These are phyloP conservation scores for Onychostoma macrolepis DNA, from an alignment of 2,113 vertebrate species.

Conservation along the genomic window DNA sequence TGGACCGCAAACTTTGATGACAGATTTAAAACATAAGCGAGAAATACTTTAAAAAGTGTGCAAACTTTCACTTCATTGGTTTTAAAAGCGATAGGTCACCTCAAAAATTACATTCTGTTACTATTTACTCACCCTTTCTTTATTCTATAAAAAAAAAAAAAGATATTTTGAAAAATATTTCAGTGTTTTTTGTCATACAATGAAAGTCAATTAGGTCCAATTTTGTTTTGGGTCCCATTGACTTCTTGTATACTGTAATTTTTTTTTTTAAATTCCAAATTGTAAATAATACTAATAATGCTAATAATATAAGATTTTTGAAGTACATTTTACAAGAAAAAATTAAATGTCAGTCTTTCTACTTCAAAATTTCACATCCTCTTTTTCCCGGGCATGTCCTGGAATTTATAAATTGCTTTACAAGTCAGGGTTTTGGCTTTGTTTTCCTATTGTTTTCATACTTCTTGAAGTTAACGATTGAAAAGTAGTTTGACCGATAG, in stretches of 20 bases:
- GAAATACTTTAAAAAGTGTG: not conserved
- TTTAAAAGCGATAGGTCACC: not conserved
- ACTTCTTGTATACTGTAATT: not conserved
- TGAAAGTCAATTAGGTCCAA: not conserved
- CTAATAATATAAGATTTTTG: too few species aligned
- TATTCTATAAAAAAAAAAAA: not conserved
- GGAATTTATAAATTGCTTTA: not conserved
- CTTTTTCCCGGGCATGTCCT: too few species aligned
- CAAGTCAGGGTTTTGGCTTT: not conserved
- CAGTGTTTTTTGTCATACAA: not conserved
- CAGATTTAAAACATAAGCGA: slow-evolving; percentile 1
- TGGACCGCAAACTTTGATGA: slow-evolving; percentile 3
- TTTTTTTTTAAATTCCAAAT: too few species aligned
- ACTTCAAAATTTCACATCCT: too few species aligned
- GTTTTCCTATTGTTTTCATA: not conserved
- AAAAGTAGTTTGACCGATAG: not conserved
- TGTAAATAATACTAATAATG: not conserved
- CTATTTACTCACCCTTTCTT: not conserved
- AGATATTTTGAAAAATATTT: not conserved
- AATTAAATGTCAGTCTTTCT: too few species aligned
- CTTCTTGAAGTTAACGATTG: not conserved
- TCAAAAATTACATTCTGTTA: not conserved
- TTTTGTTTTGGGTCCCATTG: not conserved
- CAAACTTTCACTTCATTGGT: not conserved
- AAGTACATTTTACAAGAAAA: not conserved